Evolutionary conservation across 2,113 vertebrate species (phyloP).

Genomic region (Plecturocebus donacophilus): DNA sequence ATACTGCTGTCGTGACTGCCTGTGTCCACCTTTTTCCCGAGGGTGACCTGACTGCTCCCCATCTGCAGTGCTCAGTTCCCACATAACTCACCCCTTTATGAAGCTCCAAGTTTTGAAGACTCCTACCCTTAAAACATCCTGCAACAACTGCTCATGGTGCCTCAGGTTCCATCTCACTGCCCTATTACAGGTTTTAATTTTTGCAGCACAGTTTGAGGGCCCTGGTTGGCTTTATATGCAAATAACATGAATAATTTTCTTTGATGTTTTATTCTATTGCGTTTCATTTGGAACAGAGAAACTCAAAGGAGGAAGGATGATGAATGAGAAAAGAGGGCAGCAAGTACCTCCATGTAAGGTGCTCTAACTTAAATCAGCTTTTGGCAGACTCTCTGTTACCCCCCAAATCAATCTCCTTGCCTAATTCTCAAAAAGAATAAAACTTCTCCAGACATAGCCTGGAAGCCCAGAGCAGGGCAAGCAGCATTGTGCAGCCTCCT

Average conservation of each 20-base stretch:
- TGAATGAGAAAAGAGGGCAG: background rate
- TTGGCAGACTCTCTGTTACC: background rate
- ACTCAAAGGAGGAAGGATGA: background rate
- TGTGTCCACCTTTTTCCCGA: background rate
- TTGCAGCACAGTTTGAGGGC: background rate
- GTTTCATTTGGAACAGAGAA: constrained; percentile 21
- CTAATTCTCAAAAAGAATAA: background rate
- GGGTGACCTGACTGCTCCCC: background rate
- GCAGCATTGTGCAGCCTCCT: accelerated
- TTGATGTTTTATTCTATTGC: background rate
- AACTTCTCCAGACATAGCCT: background rate
- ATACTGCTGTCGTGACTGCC: background rate
- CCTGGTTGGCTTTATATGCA: background rate
- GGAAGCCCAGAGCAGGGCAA: background rate
- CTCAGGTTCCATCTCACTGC: no score
- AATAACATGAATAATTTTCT: background rate
- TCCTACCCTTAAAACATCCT: background rate
- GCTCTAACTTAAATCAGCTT: background rate
- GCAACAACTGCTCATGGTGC: background rate
- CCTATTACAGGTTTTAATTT: background rate
- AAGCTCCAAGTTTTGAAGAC: background rate
- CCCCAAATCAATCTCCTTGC: background rate
- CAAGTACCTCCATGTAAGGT: background rate
- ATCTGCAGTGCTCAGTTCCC: background rate
- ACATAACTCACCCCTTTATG: background rate